Percentiles rank a stretch among this genome's conserved stretches.
phyloP scores from a whole-genome alignment of 2,797 vertebrate genomes.

The Sebastes cheni region DNA sequence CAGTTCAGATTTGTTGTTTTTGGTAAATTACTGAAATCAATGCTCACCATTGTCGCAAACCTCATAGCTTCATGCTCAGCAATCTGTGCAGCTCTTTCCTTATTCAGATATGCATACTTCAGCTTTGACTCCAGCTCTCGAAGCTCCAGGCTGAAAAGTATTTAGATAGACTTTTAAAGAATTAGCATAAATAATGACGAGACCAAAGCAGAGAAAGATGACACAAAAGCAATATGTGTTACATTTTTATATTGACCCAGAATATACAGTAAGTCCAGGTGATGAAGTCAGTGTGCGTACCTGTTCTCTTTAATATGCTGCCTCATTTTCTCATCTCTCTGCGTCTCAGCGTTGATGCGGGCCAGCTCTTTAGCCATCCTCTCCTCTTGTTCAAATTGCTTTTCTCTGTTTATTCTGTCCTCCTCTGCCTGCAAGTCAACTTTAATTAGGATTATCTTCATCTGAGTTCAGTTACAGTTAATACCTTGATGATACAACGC shows the following conservation, averaged over 20 bases:
- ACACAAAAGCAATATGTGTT: not conserved
- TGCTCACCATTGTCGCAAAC: conserved; percentile 86
- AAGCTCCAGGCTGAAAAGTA: conserved; percentile 86
- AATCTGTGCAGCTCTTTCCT: conserved; percentile 90
- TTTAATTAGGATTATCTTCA: not conserved
- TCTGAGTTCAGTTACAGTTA: not conserved
- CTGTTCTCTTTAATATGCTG: conserved; percentile 91
- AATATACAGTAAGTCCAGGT: not conserved
- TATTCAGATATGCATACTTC: conserved; percentile 89
- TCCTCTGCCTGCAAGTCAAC: conserved; percentile 82
- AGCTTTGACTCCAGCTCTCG: conserved; percentile 91
- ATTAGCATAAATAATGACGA: not conserved
- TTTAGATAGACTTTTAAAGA: not conserved
- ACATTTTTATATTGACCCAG: not conserved
- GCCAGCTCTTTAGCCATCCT: conserved; percentile 87
- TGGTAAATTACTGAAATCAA: not conserved
- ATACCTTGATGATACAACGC: not conserved
- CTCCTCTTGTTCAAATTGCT: conserved; percentile 87
- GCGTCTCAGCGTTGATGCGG: conserved; percentile 79
- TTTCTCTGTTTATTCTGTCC: conserved; percentile 67
- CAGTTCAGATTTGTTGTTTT: not conserved
- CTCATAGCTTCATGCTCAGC: conserved; percentile 88
- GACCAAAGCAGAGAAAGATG: not conserved
- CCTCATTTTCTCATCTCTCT: conserved; percentile 89
- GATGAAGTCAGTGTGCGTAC: conserved; percentile 65